Percentiles rank a stretch among this genome's conserved stretches.
These are phyloP conservation scores for Leptopilina clavipes DNA, from an alignment of 1,140 invertebrate species.

Conservation along the genomic window DNA sequence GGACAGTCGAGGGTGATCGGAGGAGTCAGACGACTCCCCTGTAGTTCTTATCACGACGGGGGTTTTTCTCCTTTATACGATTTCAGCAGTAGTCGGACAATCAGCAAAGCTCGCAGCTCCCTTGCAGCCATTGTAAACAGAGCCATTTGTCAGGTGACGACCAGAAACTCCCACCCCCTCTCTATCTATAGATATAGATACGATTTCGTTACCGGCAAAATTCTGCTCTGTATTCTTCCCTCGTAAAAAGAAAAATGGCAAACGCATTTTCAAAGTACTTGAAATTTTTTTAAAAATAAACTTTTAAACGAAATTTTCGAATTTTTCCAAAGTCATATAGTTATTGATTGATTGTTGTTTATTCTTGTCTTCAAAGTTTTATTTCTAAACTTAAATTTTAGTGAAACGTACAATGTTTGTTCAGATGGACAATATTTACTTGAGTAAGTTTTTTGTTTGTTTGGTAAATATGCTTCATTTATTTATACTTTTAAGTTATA, in stretches of 20 bases:
- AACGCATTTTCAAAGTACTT: constrained; percentile 24
- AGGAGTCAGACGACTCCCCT: constrained; percentile 3
- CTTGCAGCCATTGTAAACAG: constrained; percentile 62
- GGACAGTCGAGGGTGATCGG: constrained; percentile 1
- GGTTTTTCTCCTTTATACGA: constrained; percentile 52
- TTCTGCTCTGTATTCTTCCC: constrained; percentile 25
- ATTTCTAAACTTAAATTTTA: no score
- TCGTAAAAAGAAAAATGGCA: constrained; percentile 17
- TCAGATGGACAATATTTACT: no score
- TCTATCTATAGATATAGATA: background rate
- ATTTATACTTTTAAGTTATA: no score
- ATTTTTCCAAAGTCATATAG: background rate
- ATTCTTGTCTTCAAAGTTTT: background rate
- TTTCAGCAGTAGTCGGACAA: constrained; percentile 46
- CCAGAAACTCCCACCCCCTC: constrained; percentile 17
- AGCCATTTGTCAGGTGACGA: constrained; percentile 59
- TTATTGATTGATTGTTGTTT: background rate
- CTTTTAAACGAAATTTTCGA: background rate
- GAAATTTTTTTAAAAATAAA: constrained; percentile 11
- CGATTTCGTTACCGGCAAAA: constrained; percentile 30
- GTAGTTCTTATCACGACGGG: constrained; percentile 46
- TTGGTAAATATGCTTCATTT: no score
- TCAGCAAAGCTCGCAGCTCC: constrained; percentile 38
- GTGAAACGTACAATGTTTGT: no score
- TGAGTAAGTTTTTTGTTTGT: no score